Evolutionary conservation across 2,797 vertebrate species (phyloP), one percentile per base, ranked within the genome.

Genomic region (Enteromius argenteus): DNA sequence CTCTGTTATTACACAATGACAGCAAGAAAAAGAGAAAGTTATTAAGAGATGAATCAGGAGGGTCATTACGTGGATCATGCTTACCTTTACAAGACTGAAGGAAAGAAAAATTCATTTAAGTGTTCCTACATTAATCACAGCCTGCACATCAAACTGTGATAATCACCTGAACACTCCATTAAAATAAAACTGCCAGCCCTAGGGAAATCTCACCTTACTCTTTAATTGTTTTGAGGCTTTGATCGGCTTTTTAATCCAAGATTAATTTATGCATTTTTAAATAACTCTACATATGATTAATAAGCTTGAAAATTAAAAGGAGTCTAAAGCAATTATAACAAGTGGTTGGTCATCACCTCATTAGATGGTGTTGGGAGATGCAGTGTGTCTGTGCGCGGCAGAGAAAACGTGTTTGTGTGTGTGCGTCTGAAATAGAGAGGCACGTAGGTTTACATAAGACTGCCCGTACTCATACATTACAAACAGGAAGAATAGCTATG

Each of bases 221-320:
- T 99, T 95, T 99, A 99, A 99, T 99, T 99, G 98, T 99, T 99
- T 98, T 97, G 96, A 98, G 97, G 96, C 96, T 97, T 97, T 99
- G 97, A 99, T 98, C 96, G 97, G 97, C 96, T 99, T 99, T 96
- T 99, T 98, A 99, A 98, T 99, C 97, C 96, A 97, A 99, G 97
- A 99, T 99, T 99, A 99, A 99, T 99, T 99, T 98, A 99, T 99
- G 97, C 97, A 98, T 97, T 99, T 98, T 99, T 99, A 98, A 99
- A 99, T 99, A 99, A 99, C 97, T 98, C 97, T 98, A 97, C 97
- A 97, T 99, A 98, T 99, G 97, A 99, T 99, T 99, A 99, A 99
- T 99, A 99, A 97, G 96, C 96, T 97, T 96, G 97, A 97, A 99
- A 98, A 98, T 99, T 98, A 98, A 98, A 98, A 98, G 96, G 97